Conservation (phyloP, 2,888 invertebrate genomes). For the Psylliodes chrysocephalus region DNA sequence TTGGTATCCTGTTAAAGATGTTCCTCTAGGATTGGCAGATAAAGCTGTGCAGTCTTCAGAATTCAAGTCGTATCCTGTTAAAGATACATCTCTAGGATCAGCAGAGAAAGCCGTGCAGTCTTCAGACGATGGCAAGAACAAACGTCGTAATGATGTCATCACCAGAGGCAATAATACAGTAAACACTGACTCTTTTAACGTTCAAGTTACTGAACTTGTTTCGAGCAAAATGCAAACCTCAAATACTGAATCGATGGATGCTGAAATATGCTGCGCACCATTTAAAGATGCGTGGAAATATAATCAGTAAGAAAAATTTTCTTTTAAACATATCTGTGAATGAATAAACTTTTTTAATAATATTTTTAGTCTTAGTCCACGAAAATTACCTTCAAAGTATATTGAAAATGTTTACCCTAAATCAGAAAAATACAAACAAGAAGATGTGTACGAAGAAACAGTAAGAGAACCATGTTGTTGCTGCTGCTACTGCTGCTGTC, state of each 20-base stretch:
- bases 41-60: too few species aligned
- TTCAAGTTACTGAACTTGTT: constrained; percentile 18
- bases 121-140: constrained; percentile 9
- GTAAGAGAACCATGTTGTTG: too few species aligned
- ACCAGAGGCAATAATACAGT: constrained; percentile 18
- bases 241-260: background rate
- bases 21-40: too few species aligned
- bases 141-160: background rate
- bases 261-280: constrained; percentile 12
- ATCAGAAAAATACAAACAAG: too few species aligned
- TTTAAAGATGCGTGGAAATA: background rate
- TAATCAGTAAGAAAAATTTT: background rate
- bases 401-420: too few species aligned
- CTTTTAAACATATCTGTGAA: too few species aligned
- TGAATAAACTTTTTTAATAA: too few species aligned
- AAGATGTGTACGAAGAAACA: too few species aligned
- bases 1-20: too few species aligned
- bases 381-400: too few species aligned
- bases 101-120: constrained; percentile 32
- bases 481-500: too few species aligned
- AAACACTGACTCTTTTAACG: constrained; percentile 9
- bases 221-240: constrained; percentile 15
- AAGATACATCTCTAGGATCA: constrained; percentile 11
- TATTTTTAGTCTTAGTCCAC: too few species aligned
- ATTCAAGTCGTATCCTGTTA: constrained; percentile 15